Conservation (phyloP, 2,888 invertebrate species). For the Andrena hattorfiana region DNA sequence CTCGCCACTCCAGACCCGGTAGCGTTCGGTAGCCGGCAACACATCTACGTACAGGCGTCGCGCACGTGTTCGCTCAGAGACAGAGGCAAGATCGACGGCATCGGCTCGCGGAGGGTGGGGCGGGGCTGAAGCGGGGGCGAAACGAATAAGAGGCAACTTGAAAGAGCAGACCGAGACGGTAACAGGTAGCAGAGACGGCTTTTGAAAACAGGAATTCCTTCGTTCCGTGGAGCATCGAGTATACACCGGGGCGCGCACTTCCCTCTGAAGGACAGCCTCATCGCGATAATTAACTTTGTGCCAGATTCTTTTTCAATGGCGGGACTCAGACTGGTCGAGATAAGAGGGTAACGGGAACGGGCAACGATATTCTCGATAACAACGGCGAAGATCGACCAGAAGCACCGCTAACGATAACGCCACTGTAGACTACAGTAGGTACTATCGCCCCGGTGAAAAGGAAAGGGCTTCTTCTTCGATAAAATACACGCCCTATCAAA, state of each 20-base stretch:
- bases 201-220: slow-evolving; percentile 52
- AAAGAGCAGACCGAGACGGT: slow-evolving; percentile 42
- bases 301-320: slow-evolving; percentile 5
- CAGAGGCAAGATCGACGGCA: neutral
- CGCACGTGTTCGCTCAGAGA: slow-evolving; percentile 39
- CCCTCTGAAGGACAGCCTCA: slow-evolving; percentile 14
- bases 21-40: slow-evolving; percentile 68
- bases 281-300: slow-evolving; percentile 49
- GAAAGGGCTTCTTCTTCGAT: too few species aligned
- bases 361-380: slow-evolving; percentile 13
- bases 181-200: slow-evolving; percentile 35
- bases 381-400: slow-evolving; percentile 4
- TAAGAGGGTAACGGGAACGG: neutral
- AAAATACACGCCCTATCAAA: too few species aligned
- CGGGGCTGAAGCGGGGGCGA: neutral
- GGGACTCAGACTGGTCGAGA: neutral
- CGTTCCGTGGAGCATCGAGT: slow-evolving; percentile 2
- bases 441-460: too few species aligned
- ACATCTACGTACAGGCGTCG: slow-evolving; percentile 39
- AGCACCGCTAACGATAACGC: neutral
- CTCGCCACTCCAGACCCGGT: slow-evolving; percentile 81
- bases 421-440: neutral
- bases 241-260: slow-evolving; percentile 1
- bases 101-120: neutral
- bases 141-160: slow-evolving; percentile 34